Conservation (phyloP, 2,888 invertebrate genomes). For the Venusia cambrica region DNA sequence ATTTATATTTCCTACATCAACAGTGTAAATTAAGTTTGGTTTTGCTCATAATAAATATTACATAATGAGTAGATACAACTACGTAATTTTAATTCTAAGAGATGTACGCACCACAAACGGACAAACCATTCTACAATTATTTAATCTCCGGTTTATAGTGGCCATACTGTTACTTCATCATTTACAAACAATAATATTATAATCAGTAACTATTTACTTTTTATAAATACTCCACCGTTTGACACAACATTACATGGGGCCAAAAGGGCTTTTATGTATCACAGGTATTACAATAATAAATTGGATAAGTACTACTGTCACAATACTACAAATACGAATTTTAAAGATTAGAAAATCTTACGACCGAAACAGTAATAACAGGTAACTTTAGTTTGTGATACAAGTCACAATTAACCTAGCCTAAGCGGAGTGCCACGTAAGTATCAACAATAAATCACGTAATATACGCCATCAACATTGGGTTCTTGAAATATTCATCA, state of each 20-base stretch:
- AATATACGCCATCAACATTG: too few relatives aligned
- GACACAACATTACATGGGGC: constrained; percentile 32
- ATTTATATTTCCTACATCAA: constrained; percentile 21
- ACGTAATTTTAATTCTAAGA: constrained; percentile 8
- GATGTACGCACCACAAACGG: constrained; percentile 2
- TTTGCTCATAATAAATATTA: constrained; percentile 15
- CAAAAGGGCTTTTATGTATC: constrained; percentile 32
- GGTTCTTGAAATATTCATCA: too few relatives aligned
- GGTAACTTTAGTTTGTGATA: constrained; percentile 29
- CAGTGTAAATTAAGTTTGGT: constrained; percentile 17
- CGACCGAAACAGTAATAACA: constrained; percentile 22
- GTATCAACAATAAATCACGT: constrained; percentile 5
- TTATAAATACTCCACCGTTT: constrained; percentile 27
- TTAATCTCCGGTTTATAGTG: constrained; percentile 4
- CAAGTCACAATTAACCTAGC: constrained; percentile 13
- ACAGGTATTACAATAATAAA: constrained; percentile 29
- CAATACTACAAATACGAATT: constrained; percentile 18
- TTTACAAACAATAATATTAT: constrained; percentile 16
- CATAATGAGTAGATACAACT: constrained; percentile 13
- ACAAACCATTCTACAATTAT: constrained; percentile 1
- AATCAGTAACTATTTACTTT: constrained; percentile 17
- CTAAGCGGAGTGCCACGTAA: constrained; percentile 12
- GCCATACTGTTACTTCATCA: constrained; percentile 10
- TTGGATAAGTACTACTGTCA: constrained; percentile 30
- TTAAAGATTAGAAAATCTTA: constrained; percentile 16